phyloP scores from a whole-genome alignment of 2,797 vertebrate species.

The Spinus olivaceus region DNA sequence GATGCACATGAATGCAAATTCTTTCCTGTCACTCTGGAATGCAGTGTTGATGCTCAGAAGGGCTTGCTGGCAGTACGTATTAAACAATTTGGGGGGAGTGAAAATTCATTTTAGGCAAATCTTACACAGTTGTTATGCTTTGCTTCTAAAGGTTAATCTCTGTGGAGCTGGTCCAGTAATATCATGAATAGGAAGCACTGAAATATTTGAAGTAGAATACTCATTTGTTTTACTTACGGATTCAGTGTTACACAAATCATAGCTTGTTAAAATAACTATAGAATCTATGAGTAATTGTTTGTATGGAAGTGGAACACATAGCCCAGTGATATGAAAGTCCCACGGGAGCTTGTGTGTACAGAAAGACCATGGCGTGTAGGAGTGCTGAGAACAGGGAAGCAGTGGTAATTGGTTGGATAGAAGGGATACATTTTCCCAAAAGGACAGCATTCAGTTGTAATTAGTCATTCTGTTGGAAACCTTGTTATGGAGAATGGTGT shows the following conservation, averaged over 20 bases:
- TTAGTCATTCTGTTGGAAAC: background rate
- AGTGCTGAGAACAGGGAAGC: background rate
- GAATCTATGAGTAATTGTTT: constrained; percentile 50
- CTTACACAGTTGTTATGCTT: constrained; percentile 20
- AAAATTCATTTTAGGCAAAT: constrained; percentile 47
- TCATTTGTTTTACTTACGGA: constrained; percentile 24
- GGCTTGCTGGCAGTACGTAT: background rate
- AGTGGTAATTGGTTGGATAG: background rate
- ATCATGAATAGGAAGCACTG: constrained; percentile 17
- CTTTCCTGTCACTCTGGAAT: constrained; percentile 50
- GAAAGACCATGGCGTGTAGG: background rate
- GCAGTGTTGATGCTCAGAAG: constrained; percentile 18
- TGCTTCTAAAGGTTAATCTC: background rate
- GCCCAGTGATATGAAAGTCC: constrained; percentile 4
- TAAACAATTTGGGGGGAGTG: constrained; percentile 29
- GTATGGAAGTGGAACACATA: background rate
- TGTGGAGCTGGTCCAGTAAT: constrained; percentile 8
- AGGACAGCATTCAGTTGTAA: background rate
- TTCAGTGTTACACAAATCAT: constrained; percentile 41
- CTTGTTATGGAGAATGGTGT: background rate
- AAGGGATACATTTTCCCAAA: background rate
- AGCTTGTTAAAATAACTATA: constrained; percentile 51
- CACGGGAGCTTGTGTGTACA: background rate
- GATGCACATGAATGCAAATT: constrained; percentile 35
- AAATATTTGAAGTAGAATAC: constrained; percentile 40